A percentile compares a stretch with the other conserved stretches of the same genome.
Conservation (phyloP, 2,797 vertebrate genomes). For the Toxotes lorentzi region DNA sequence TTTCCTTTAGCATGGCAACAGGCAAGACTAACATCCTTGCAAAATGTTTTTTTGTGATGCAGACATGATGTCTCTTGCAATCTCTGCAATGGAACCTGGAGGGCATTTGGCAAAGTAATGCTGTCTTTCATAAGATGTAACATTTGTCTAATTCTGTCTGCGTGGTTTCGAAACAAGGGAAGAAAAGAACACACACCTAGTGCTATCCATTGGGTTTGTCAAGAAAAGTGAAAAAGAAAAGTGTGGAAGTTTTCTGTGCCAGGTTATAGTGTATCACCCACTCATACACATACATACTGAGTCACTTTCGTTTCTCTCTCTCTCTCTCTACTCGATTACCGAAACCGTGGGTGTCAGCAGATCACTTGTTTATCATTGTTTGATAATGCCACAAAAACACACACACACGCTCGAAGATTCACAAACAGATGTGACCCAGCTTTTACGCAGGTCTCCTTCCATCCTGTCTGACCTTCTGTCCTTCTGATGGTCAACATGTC, state of each 20-base stretch:
- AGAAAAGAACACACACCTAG: background rate
- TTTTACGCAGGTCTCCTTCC: background rate
- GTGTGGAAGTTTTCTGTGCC: background rate
- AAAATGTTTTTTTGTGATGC: slow-evolving; percentile 31
- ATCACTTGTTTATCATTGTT: background rate
- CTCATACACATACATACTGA: background rate
- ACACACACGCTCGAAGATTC: background rate
- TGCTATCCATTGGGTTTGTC: background rate
- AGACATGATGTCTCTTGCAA: slow-evolving; percentile 8
- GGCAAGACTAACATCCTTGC: background rate
- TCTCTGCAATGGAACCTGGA: background rate
- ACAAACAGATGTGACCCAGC: slow-evolving; percentile 16
- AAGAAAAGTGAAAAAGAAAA: background rate
- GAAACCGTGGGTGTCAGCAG: slow-evolving; percentile 10
- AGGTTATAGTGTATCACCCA: slow-evolving; percentile 14
- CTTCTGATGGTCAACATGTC: background rate
- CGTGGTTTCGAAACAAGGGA: background rate
- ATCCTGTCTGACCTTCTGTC: slow-evolving; percentile 7
- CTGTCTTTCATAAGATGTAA: background rate
- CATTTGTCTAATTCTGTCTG: background rate
- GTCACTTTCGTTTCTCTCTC: background rate
- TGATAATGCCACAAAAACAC: background rate
- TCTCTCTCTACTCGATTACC: background rate
- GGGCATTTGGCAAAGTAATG: background rate
- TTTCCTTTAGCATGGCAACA: slow-evolving; percentile 28